These are phyloP conservation scores for Autographa gamma DNA, from an alignment of 2,888 invertebrate genomes.

Conservation along the genomic window DNA sequence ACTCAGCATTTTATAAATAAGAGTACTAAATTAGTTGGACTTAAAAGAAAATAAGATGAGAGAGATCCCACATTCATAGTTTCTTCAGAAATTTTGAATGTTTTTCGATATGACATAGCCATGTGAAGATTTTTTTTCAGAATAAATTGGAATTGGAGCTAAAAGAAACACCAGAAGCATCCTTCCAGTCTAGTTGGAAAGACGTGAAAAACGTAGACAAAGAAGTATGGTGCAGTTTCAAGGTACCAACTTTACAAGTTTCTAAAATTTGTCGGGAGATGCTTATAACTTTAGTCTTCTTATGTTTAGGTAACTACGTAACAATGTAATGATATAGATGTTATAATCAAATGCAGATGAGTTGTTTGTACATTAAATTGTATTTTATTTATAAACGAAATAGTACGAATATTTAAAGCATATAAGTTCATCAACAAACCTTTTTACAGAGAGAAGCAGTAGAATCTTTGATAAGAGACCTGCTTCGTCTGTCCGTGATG, in stretches of 20 bases:
- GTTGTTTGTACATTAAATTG: no score
- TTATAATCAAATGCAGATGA: no score
- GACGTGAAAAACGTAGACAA: slow-evolving; percentile 11
- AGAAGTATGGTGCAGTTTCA: slow-evolving; percentile 10
- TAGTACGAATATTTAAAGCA: no score
- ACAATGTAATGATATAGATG: no score
- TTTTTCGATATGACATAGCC: slow-evolving; percentile 10
- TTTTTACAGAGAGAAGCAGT: neutral
- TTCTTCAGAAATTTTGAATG: slow-evolving; percentile 14
- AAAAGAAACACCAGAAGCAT: slow-evolving; percentile 16
- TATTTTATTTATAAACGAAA: no score
- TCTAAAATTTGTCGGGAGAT: no score
- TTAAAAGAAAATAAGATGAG: neutral
- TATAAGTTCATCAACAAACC: neutral
- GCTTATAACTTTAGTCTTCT: no score
- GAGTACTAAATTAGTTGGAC: neutral
- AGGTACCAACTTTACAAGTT: slow-evolving; percentile 7
- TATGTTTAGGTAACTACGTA: no score
- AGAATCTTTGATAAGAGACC: neutral
- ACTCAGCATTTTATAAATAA: no score
- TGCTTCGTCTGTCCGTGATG: neutral
- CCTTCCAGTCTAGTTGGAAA: slow-evolving; percentile 3
- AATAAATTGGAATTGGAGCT: slow-evolving; percentile 16
- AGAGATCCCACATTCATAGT: neutral
- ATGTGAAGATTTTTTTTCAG: slow-evolving; percentile 17